Base-by-base conservation (phyloP, 2,797 vertebrate genomes). In the Hydrophis major region DNA sequence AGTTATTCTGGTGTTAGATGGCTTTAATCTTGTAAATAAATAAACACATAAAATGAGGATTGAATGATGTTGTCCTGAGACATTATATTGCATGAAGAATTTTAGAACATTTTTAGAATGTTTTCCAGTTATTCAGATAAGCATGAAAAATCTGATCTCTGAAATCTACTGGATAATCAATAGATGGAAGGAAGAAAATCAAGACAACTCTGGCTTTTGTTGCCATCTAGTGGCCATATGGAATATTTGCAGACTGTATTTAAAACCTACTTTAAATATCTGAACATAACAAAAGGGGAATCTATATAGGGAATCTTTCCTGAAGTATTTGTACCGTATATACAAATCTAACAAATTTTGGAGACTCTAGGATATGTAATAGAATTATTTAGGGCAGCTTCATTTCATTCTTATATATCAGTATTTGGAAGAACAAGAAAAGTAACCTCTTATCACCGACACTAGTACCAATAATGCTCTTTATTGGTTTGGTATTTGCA, bases 111-210 rank as follows among this genome's bases (percentile, higher is more conserved):
- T 69, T 69, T 32, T 2, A 53, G 50, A 53, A 53, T 53, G 53
- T 91, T 93, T 32, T 60, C 60, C n/a, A 0, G 0, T 89, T 92
- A 56, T 66, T 86, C 92, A 92, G 2, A 0, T 60, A 91, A 94
- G 86, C 56, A 90, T 91, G 89, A 78, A 94, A 27, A 1, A 20
- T 89, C 63, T 50, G 66, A 92, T n/a, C 63, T 66, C 28, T 66
- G 63, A 66, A 66, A n/a, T 66, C 4, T 66, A 32, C 63, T 78
- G 69, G 69, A 78, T 78, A 37, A 42, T 1, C 18, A 10, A 3
- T 42, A 78, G 69, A 78, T 78, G 69, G 69, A 32, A 37, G 69
- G 69, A 78, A 78, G 16, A 37, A 78, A 78, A 78, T 42, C 3
- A 78, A 78, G 69, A 78, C 18, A 20, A 10, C 32, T 78, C 32